These are phyloP conservation scores for Aurelia sp. DNA, from an alignment of 30 jellyfish, hydroid and myxozoan species.

Conservation along the genomic window DNA sequence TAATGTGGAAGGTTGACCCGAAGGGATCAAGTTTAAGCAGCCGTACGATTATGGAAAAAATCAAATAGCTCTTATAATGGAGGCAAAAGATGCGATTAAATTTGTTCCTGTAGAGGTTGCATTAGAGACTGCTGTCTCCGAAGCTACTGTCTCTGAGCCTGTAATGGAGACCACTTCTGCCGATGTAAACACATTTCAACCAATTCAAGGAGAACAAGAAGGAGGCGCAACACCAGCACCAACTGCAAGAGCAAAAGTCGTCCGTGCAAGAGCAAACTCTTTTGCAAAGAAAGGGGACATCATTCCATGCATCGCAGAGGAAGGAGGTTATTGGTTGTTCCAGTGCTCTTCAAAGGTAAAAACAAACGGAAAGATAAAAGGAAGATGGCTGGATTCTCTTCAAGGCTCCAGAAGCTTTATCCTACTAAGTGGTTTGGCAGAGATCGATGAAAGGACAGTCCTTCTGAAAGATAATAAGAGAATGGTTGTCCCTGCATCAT, in stretches of 20 bases:
- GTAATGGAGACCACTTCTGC: not conserved
- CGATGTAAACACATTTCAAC: not conserved
- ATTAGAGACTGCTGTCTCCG: not conserved
- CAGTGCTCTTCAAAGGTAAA: slow-evolving; percentile 8
- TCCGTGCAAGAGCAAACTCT: not conserved
- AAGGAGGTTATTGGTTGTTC: slow-evolving; percentile 22
- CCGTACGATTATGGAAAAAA: slow-evolving; percentile 2
- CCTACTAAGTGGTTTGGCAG: not conserved
- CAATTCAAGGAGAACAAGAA: slow-evolving; percentile 6
- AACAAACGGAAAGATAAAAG: slow-evolving; percentile 23
- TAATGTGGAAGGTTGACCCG: slow-evolving; percentile 16
- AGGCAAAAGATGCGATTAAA: not conserved
- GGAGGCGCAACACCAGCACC: too few relatives aligned
- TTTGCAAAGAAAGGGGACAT: slow-evolving; percentile 9
- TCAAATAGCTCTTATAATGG: slow-evolving; percentile 7
- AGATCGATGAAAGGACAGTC: not conserved
- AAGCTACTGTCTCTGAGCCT: slow-evolving; percentile 7
- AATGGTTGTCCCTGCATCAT: slow-evolving; percentile 13
- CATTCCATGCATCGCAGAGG: slow-evolving; percentile 14
- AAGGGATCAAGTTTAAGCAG: not conserved
- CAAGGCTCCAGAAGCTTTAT: not conserved
- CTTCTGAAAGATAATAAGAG: not conserved
- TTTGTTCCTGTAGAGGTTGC: not conserved
- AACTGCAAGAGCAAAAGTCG: too few relatives aligned
- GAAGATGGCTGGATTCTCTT: slow-evolving; percentile 20